Base-by-base conservation (phyloP, 2,797 vertebrate genomes). In the Agapornis canus region DNA sequence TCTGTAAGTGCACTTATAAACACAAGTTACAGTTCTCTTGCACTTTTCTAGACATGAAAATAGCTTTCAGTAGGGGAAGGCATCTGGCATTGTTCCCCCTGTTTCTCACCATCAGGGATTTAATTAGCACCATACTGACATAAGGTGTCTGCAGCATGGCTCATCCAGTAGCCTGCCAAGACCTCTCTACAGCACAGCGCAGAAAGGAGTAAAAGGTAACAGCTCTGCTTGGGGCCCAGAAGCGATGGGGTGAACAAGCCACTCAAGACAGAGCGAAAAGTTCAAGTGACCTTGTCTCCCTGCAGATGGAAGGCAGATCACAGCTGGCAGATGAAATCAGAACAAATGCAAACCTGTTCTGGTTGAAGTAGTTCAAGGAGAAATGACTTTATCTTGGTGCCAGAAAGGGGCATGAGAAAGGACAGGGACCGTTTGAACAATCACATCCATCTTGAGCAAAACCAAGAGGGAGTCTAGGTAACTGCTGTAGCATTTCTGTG, bases 341-440 rank as follows among this genome's bases (percentile, higher is more conserved):
- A 82, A 92, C 19, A 80, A 70, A 91, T 26, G 37, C n/a, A 54
- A 90, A 69, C 7, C 7, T 21, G 57, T 71, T 81, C 47, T 25
- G 39, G 49, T 47, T 84, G 61, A 92, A 84, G 49, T 8, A 79
- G 26, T 13, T 48, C 49, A 42, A 37, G n/a, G 8, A 92, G 45
- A 92, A 92, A 59, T 22, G 0, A 54, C 10, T 86, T 78, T 4
- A 71, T 57, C 59, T 61, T 29, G 14, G 6, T 69, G 63, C 54
- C 54, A 59, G 17, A 16, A 90, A 51, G 1, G 2, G 25, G 12
- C 13, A 72, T 5, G 5, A 75, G 27, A 82, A 84, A 69, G 54
- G 49, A 82, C 43, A 70, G 2, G 10, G 32, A 87, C 31, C 11
- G 32, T 43, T 0, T 49, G 20, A 85, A 32, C 0, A 0, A 70